Evolutionary conservation across 2,888 invertebrate species (phyloP), one percentile per base, ranked within the genome.

Genomic region (Latrodectus elegans): DNA sequence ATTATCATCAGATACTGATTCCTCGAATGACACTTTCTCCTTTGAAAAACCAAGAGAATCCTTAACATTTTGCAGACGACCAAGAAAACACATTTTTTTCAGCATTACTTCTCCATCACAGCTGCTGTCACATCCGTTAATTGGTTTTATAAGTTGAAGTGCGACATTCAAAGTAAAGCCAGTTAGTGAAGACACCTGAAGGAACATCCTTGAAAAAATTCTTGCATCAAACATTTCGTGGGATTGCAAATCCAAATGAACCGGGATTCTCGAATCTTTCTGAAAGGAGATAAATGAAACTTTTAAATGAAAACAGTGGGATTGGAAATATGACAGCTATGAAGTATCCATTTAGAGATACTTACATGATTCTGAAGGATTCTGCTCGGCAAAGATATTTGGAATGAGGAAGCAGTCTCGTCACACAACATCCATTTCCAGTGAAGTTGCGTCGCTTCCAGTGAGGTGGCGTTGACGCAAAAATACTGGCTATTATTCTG

Each of bases 51-150:
- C 49, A 10, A 84, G 14, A 1, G 8, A 14, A n/a, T n/a, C 55
- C 68, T 70, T 80, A 3, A 76, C 65, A 12, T 80, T 81, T 14
- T 86, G 86, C 53, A 86, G 12, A n/a, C 86, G 70, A 0, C 65
- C 65, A 15, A 86, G 53, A 64, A 86, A 86, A 55, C 86, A 86
- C 55, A 86, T 76, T 51, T 81, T 86, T 65, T 76, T 65, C 26
- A 85, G n/a, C 68, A 79, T 74, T 0, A n/a, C 15, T 22, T 75
- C 79, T 4, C 15, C 51, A 6, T 12, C 75, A 26, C 85, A 85
- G 8, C 79, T 52, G 4, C 53, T 15, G 1, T 85, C 74, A 22
- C 85, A 85, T 3, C 79, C 85, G 0, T 49, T 15, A 6, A 79
- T 51, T 14, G 71, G 60, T 11, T 72, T 71, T n/a, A 86, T 22